Evolutionary conservation across 2,113 vertebrate genomes (phyloP).

Genomic region (Microcebus lehilahytsara): DNA sequence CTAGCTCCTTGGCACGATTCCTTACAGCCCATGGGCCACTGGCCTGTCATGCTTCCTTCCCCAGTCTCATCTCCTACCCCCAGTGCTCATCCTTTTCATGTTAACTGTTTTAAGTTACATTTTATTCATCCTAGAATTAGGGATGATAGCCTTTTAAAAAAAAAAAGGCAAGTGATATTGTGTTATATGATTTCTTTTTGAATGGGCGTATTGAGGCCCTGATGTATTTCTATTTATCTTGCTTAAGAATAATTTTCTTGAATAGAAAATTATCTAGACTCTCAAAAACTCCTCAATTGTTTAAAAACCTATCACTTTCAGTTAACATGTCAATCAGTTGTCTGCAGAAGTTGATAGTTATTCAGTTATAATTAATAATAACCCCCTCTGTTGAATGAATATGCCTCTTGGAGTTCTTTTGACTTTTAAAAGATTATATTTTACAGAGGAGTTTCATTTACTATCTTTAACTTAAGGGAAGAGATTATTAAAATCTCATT

Average conservation of each 20-base stretch:
- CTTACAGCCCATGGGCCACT: not conserved
- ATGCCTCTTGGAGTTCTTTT: constrained; percentile 46
- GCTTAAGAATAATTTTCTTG: constrained; percentile 45
- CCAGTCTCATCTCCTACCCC: rapidly evolving
- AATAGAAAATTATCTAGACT: constrained; percentile 34
- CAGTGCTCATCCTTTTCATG: not conserved
- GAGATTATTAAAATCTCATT: constrained; percentile 50
- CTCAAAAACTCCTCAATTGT: not conserved
- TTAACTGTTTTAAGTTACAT: not conserved
- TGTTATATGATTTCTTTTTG: not conserved
- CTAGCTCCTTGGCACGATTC: not conserved
- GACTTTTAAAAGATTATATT: constrained; percentile 62
- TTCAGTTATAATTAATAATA: constrained; percentile 60
- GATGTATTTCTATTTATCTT: not conserved
- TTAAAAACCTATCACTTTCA: constrained; percentile 35
- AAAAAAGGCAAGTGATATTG: not conserved
- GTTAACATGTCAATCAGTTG: constrained; percentile 21
- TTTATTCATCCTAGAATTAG: not conserved
- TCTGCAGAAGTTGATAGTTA: constrained; percentile 36
- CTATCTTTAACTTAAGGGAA: constrained; percentile 62
- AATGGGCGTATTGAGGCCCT: not conserved
- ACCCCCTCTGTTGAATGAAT: constrained; percentile 47
- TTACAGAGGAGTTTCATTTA: constrained; percentile 65
- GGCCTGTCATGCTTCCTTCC: not conserved
- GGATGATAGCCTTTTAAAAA: not conserved